These are phyloP conservation scores for Sinocyclocheilus grahami DNA, from an alignment of 2,113 vertebrate species.

Conservation along the genomic window DNA sequence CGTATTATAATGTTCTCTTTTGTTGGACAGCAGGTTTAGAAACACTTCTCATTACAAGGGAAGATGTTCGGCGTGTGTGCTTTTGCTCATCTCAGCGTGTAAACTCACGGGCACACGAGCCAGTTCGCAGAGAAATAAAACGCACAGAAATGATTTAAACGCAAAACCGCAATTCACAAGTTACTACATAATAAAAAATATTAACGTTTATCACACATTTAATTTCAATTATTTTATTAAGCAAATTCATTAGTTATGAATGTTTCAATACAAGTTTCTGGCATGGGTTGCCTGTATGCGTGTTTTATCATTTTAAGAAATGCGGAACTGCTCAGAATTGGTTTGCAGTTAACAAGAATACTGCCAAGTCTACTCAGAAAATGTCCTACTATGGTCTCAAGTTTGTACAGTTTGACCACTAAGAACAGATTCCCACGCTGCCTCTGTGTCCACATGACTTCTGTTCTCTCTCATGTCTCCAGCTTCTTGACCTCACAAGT, in stretches of 20 bases:
- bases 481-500: constrained; percentile 12
- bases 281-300: neutral
- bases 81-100: no score
- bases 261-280: neutral
- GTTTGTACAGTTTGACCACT: neutral
- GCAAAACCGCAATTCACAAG: no score
- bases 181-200: no score
- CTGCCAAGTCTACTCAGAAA: neutral
- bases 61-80: no score
- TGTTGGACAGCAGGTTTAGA: no score
- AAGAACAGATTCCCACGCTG: neutral
- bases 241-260: neutral
- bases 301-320: no score
- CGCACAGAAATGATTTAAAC: no score
- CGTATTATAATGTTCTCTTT: no score
- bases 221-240: neutral
- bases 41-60: no score
- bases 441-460: neutral
- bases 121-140: no score
- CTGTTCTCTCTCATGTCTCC: neutral
- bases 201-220: neutral
- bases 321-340: neutral
- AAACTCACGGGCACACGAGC: no score
- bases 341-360: neutral
- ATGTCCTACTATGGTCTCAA: neutral